These are phyloP conservation scores for Thaumetopoea pityocampa DNA, from an alignment of 1,140 invertebrate species.

Conservation along the genomic window DNA sequence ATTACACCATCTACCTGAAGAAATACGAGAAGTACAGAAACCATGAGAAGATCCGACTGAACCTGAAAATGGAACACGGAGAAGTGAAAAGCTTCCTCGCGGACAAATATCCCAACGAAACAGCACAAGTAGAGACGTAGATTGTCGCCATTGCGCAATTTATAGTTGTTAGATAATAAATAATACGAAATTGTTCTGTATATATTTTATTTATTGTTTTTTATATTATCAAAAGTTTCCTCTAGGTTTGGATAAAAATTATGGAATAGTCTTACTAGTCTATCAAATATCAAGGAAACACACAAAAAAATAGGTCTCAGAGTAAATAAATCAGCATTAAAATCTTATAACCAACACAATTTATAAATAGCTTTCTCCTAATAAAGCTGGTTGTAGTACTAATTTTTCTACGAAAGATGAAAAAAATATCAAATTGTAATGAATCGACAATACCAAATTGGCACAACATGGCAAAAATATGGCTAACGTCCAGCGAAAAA, in stretches of 20 bases:
- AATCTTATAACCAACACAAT: slow-evolving; percentile 1
- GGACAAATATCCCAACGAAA: slow-evolving; percentile 83
- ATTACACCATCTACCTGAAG: slow-evolving; percentile 80
- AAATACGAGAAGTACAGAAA: slow-evolving; percentile 83
- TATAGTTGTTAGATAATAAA: slow-evolving; percentile 31
- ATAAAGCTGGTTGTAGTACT: too few species aligned
- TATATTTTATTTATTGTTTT: slow-evolving; percentile 16
- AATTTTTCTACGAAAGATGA: too few species aligned
- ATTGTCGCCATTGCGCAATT: slow-evolving; percentile 7
- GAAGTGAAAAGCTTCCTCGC: slow-evolving; percentile 83
- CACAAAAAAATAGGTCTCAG: slow-evolving; percentile 7
- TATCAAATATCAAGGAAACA: slow-evolving; percentile 17
- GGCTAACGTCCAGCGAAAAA: too few species aligned
- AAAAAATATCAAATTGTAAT: too few species aligned
- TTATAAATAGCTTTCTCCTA: neutral
- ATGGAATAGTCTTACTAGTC: slow-evolving; percentile 23
- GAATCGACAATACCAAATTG: too few species aligned
- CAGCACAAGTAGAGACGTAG: slow-evolving; percentile 39
- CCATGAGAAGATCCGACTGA: slow-evolving; percentile 79
- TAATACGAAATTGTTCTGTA: slow-evolving; percentile 16
- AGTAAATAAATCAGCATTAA: slow-evolving; percentile 9
- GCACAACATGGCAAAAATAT: too few species aligned
- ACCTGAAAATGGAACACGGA: slow-evolving; percentile 83
- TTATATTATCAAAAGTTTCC: slow-evolving; percentile 14
- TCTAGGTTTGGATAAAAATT: slow-evolving; percentile 16